Evolutionary conservation across 2,888 invertebrate species (phyloP).

Genomic region (Epirrhoe alternata): DNA sequence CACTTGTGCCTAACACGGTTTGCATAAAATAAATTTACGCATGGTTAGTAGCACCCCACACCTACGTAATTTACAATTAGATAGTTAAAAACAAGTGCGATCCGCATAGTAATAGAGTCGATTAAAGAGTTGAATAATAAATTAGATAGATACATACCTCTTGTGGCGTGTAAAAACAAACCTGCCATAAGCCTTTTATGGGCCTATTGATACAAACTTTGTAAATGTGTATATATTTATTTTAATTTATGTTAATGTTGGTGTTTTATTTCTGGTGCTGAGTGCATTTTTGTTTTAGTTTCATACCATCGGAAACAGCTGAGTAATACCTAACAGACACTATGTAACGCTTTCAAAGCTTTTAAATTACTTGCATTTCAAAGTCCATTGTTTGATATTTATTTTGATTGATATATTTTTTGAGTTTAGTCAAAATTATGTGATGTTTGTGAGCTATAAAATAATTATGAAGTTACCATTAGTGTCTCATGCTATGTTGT

Average conservation of each 20-base stretch:
- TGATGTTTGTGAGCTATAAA: conserved; percentile 64
- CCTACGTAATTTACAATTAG: conserved; percentile 10
- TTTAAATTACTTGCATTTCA: conserved; percentile 22
- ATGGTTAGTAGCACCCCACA: conserved; percentile 6
- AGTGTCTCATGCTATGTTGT: conserved; percentile 72
- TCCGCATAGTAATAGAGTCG: conserved; percentile 2
- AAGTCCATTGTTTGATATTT: conserved; percentile 39
- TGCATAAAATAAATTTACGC: conserved; percentile 19
- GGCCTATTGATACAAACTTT: conserved; percentile 52
- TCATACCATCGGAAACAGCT: conserved; percentile 42
- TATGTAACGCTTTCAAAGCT: conserved; percentile 41
- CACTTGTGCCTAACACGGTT: conserved; percentile 19
- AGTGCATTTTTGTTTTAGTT: conserved; percentile 64
- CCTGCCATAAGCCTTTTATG: conserved; percentile 30
- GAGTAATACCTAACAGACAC: conserved; percentile 38
- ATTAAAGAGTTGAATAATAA: conserved; percentile 10
- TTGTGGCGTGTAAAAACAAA: conserved; percentile 25
- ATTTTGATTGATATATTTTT: conserved; percentile 46
- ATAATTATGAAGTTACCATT: conserved; percentile 78
- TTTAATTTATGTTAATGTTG: conserved; percentile 72
- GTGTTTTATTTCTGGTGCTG: conserved; percentile 70
- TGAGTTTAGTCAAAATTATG: conserved; percentile 72
- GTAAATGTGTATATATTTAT: conserved; percentile 78
- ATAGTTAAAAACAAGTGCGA: conserved; percentile 18
- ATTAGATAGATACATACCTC: conserved; percentile 22